Evolutionary conservation across 2,113 vertebrate genomes (phyloP).

Genomic region (Leuciscus idus): DNA sequence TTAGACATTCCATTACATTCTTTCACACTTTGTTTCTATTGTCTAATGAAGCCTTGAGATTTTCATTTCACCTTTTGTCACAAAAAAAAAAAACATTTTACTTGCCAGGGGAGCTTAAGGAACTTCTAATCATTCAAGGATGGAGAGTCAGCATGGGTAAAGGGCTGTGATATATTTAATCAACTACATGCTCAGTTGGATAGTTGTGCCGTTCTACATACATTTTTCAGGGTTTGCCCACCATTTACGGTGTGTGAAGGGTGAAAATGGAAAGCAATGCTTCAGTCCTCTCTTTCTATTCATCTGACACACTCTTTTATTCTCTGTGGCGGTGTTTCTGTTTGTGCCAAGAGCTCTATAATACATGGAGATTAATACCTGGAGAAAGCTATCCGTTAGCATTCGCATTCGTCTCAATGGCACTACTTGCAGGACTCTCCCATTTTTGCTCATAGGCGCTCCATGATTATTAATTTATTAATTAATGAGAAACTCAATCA

Average conservation of each 20-base stretch:
- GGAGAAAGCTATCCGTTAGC: background rate
- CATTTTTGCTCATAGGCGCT: background rate
- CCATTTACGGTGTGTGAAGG: conserved; percentile 15
- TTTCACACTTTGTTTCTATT: background rate
- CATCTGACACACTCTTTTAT: background rate
- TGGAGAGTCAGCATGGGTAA: background rate
- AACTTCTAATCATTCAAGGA: conserved; percentile 24
- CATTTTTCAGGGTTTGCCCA: conserved; percentile 15
- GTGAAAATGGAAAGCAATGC: conserved; percentile 5
- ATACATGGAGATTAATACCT: conserved; percentile 1
- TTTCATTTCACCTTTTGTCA: conserved; percentile 28
- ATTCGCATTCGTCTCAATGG: background rate
- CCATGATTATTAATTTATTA: no score
- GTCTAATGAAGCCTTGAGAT: conserved; percentile 20
- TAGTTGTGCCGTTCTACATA: conserved; percentile 2
- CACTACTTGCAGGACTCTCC: background rate
- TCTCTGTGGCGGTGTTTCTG: conserved; percentile 12
- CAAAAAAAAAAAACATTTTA: conserved; percentile 6
- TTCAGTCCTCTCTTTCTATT: conserved; percentile 20
- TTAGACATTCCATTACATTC: background rate
- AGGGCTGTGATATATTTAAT: conserved; percentile 15
- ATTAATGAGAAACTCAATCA: background rate
- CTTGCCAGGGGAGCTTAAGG: background rate
- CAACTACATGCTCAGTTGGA: conserved; percentile 17
- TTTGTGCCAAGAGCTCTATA: conserved; percentile 17